Conservation (phyloP, 2,113 vertebrate species). For the Rhea americana region DNA sequence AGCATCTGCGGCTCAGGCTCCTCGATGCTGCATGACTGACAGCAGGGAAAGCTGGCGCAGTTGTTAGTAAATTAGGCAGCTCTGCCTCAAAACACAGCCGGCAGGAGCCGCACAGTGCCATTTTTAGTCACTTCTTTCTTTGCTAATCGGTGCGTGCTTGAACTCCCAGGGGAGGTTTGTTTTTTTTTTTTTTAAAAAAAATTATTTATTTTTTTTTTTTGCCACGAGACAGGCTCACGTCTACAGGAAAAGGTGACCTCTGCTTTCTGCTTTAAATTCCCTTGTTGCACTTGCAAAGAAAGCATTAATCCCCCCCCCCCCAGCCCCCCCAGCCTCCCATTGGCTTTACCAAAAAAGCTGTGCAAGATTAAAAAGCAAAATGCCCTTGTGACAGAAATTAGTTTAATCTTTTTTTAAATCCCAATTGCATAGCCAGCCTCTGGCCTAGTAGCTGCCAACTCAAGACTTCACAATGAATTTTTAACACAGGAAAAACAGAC, state of each 20-base stretch:
- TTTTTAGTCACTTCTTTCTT: neutral
- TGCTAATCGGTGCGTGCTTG: rapidly evolving
- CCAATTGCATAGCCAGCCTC: conserved; percentile 23
- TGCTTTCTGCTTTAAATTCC: conserved; percentile 43
- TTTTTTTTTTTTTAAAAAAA: neutral
- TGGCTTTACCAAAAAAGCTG: neutral
- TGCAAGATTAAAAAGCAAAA: conserved; percentile 49
- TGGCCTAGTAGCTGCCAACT: conserved; percentile 13
- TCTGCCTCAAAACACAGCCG: neutral
- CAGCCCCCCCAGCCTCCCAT: neutral
- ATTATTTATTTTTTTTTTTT: conserved; percentile 16
- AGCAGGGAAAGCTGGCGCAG: neutral
- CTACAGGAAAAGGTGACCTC: conserved; percentile 25
- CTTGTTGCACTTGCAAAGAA: neutral
- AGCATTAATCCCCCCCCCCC: neutral
- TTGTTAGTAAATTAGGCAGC: too few relatives aligned
- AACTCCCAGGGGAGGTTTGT: neutral
- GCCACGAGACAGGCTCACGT: neutral
- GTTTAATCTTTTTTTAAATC: conserved; percentile 53
- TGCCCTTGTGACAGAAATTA: conserved; percentile 59
- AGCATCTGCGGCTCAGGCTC: neutral
- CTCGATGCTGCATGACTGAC: neutral
- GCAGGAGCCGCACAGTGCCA: neutral
- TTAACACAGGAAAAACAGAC: neutral
- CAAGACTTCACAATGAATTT: neutral